Percentiles rank a stretch among this genome's conserved stretches.
Evolutionary conservation across 2,113 vertebrate genomes (phyloP).

Genomic region (Hippolais icterina): DNA sequence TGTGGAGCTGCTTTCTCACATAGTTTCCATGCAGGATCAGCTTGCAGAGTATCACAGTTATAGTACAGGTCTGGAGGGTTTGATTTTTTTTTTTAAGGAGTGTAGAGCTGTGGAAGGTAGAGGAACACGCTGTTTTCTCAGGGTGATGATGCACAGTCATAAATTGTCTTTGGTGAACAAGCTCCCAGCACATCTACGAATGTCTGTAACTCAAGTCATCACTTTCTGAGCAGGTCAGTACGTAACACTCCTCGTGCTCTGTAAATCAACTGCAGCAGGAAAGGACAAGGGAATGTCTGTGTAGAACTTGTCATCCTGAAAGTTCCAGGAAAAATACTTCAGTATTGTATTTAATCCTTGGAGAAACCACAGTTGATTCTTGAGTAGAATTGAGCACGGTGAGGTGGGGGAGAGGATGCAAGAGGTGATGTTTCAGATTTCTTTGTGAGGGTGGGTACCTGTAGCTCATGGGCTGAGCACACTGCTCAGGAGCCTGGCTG

Average conservation of each 20-base stretch:
- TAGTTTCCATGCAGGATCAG: neutral
- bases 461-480: rapidly evolving
- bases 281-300: neutral
- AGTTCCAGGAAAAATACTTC: neutral
- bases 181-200: neutral
- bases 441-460: neutral
- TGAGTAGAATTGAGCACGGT: neutral
- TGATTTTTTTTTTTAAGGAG: neutral
- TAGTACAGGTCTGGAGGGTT: neutral
- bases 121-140: neutral
- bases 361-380: neutral
- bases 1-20: neutral
- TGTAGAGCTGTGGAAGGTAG: neutral
- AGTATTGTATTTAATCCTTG: neutral
- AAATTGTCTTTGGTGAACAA: neutral
- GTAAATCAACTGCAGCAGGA: neutral
- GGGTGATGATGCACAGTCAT: neutral
- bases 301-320: neutral
- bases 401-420: neutral
- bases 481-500: neutral
- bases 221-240: neutral
- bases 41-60: neutral
- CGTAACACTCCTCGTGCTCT: neutral
- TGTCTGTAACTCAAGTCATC: neutral
- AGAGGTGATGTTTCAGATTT: neutral